phyloP scores from a whole-genome alignment of 2,888 invertebrate species.

The Hirtodrosophila duncani region DNA sequence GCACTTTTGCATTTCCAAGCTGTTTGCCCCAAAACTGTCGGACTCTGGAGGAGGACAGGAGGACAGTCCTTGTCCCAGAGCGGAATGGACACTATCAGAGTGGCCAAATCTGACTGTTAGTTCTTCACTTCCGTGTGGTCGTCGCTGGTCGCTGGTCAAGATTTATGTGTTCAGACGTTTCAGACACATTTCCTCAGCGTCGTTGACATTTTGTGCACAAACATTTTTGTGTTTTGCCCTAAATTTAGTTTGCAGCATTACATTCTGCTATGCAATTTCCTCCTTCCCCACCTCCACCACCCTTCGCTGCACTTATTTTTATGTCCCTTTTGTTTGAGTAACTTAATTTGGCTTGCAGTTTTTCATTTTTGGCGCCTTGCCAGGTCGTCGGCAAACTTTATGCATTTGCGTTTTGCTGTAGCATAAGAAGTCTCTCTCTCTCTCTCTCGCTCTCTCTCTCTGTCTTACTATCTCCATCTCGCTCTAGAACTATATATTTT shows the following conservation, averaged over 20 bases:
- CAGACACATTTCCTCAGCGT: no score
- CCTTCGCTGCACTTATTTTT: constrained; percentile 5
- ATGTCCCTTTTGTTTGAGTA: constrained; percentile 8
- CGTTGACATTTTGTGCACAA: not conserved
- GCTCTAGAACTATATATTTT: not conserved
- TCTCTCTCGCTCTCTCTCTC: not conserved
- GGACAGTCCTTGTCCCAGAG: no score
- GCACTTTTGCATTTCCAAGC: constrained; percentile 36
- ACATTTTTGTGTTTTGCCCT: not conserved
- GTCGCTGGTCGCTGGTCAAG: no score
- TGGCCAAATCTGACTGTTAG: no score
- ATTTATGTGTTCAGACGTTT: no score
- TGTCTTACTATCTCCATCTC: not conserved
- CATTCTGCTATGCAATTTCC: not conserved
- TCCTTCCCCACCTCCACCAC: constrained; percentile 2
- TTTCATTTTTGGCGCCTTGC: constrained; percentile 25
- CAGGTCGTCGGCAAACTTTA: constrained; percentile 15
- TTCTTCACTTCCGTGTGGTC: no score
- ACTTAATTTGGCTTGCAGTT: constrained; percentile 31
- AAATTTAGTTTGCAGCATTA: no score
- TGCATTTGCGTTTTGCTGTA: no score
- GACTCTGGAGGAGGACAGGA: no score
- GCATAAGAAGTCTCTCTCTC: constrained; percentile 16
- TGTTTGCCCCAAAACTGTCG: no score
- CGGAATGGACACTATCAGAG: no score